Evolutionary conservation across 2,888 invertebrate genomes (phyloP).

Genomic region (Ptycholaimellus sp.): DNA sequence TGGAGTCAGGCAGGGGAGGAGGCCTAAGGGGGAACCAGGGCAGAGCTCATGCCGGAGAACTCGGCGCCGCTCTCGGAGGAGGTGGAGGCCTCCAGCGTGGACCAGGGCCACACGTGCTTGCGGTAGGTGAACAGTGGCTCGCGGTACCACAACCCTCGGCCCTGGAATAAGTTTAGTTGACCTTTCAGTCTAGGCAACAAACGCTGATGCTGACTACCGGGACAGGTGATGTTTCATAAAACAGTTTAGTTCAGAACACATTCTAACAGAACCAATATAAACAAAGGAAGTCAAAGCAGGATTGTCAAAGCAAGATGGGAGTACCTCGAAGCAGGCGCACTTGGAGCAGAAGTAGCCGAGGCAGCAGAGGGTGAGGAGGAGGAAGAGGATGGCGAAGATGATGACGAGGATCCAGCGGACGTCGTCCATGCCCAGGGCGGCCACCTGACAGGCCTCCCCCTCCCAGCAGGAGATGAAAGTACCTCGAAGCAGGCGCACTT

Average conservation of each 20-base stretch:
- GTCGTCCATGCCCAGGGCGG: too few relatives aligned
- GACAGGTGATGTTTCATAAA: too few relatives aligned
- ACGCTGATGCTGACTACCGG: too few relatives aligned
- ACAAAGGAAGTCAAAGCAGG: too few relatives aligned
- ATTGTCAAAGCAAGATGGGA: too few relatives aligned
- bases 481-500: constrained; percentile 9
- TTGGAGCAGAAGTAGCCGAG: constrained; percentile 13
- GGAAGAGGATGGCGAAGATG: constrained; percentile 21
- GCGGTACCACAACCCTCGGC: constrained; percentile 6
- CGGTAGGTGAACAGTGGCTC: constrained; percentile 7
- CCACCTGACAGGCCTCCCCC: constrained; percentile 12
- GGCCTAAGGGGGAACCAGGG: too few relatives aligned
- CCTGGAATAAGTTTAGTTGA: too few relatives aligned
- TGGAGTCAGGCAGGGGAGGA: too few relatives aligned
- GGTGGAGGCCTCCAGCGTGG: constrained; percentile 5
- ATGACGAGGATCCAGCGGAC: constrained; percentile 18
- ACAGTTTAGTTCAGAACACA: too few relatives aligned
- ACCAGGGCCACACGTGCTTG: constrained; percentile 5
- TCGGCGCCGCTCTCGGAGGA: constrained; percentile 8
- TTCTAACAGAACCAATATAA: too few relatives aligned
- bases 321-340: constrained; percentile 9
- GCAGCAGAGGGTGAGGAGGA: constrained; percentile 19
- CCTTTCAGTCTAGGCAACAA: too few relatives aligned
- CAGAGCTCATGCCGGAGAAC: constrained; percentile 4
- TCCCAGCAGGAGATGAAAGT: too few relatives aligned